phyloP scores from a whole-genome alignment of 2,888 invertebrate species.

The Stictocephala bisonia region DNA sequence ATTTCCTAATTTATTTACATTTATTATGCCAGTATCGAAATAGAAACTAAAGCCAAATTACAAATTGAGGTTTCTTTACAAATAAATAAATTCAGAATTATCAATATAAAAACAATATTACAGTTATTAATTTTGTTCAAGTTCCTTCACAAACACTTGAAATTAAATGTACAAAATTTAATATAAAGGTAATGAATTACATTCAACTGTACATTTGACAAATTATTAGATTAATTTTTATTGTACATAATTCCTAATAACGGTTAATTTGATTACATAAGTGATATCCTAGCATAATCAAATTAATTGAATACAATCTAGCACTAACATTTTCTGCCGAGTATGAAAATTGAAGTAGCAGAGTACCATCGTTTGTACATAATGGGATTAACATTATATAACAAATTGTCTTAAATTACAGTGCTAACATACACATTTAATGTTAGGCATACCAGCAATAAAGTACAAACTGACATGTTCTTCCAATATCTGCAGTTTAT shows the following conservation, averaged over 20 bases:
- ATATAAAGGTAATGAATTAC: no score
- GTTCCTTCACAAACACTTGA: no score
- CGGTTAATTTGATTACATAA: background rate
- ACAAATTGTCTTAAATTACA: background rate
- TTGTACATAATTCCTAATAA: no score
- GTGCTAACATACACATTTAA: constrained; percentile 18
- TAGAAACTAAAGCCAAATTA: constrained; percentile 10
- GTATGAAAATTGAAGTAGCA: constrained; percentile 29
- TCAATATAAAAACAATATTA: no score
- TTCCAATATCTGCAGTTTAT: no score
- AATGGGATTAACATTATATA: background rate
- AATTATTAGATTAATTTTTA: constrained; percentile 18
- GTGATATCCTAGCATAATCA: constrained; percentile 1
- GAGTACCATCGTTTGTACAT: constrained; percentile 2
- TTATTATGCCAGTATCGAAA: constrained; percentile 10
- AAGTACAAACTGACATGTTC: no score
- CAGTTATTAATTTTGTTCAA: no score
- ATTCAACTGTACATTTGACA: no score
- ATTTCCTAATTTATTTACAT: constrained; percentile 35
- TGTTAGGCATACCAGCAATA: background rate
- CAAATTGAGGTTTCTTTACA: background rate
- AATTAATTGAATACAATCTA: background rate
- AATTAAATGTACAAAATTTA: no score
- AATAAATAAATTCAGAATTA: no score
- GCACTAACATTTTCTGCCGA: constrained; percentile 23